These are phyloP conservation scores for Avahi laniger DNA, from an alignment of 2,797 vertebrate genomes.

Conservation along the genomic window DNA sequence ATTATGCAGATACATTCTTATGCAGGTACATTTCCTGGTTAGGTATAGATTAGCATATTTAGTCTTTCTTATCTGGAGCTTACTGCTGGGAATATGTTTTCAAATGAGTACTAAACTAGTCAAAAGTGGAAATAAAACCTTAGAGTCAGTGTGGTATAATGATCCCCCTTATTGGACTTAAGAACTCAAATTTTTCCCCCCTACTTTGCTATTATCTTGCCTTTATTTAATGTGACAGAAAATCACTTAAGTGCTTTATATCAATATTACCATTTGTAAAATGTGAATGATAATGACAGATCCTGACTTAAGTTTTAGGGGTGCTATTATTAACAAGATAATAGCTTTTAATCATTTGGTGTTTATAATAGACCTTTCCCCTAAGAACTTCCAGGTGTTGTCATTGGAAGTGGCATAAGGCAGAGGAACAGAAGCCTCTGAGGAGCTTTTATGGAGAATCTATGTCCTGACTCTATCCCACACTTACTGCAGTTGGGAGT, in stretches of 20 bases:
- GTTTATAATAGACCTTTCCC: not conserved
- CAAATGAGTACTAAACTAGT: not conserved
- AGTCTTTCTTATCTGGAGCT: not conserved
- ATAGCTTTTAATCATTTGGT: constrained; percentile 4
- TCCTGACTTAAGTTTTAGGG: not conserved
- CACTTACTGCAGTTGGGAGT: not conserved
- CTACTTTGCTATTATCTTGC: not conserved
- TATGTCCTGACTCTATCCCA: not conserved
- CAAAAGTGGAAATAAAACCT: constrained; percentile 1
- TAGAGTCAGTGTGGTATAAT: not conserved
- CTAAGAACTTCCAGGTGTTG: not conserved
- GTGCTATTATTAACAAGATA: not conserved
- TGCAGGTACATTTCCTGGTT: not conserved
- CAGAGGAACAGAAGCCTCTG: not conserved
- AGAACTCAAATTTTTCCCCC: not conserved
- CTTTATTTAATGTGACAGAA: not conserved
- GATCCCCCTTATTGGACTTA: not conserved
- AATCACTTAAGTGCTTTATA: not conserved
- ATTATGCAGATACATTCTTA: not conserved
- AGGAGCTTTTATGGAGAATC: not conserved
- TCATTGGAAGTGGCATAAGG: not conserved
- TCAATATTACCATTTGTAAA: not conserved
- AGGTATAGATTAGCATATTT: not conserved
- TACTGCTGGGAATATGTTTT: constrained; percentile 25
- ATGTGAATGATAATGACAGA: not conserved